Conservation (phyloP, 2,797 vertebrate species). For the Chrosomus eos region DNA sequence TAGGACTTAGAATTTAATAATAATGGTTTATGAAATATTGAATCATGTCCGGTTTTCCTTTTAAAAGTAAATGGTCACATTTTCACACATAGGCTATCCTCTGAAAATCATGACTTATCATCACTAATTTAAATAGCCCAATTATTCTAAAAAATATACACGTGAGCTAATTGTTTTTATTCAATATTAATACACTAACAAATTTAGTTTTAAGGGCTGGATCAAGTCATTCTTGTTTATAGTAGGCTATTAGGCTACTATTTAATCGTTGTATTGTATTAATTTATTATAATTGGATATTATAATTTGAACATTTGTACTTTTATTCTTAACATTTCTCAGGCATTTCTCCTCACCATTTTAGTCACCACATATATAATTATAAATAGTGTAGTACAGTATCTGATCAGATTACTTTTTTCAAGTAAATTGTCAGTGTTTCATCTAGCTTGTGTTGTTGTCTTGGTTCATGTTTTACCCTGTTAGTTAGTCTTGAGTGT, state of each 20-base stretch:
- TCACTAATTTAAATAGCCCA: slow-evolving; percentile 1
- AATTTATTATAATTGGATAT: neutral
- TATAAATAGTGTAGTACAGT: neutral
- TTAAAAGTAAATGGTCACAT: neutral
- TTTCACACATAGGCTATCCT: neutral
- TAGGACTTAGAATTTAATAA: neutral
- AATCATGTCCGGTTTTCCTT: neutral
- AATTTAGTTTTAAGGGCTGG: neutral
- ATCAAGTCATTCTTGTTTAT: neutral
- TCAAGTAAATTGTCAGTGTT: neutral
- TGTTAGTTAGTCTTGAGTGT: neutral
- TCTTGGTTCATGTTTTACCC: neutral
- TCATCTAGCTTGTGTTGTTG: neutral
- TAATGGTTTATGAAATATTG: neutral
- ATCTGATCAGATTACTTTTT: neutral
- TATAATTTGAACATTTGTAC: neutral
- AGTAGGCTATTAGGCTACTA: too few species aligned
- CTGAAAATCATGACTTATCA: slow-evolving; percentile 50
- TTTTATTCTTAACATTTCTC: neutral
- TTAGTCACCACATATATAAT: neutral
- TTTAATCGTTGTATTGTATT: neutral
- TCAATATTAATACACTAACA: neutral
- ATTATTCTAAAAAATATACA: neutral
- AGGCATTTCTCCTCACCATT: neutral
- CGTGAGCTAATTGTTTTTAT: neutral